Evolutionary conservation across 2,888 invertebrate genomes (phyloP).

Genomic region (Notodonta ziczac): DNA sequence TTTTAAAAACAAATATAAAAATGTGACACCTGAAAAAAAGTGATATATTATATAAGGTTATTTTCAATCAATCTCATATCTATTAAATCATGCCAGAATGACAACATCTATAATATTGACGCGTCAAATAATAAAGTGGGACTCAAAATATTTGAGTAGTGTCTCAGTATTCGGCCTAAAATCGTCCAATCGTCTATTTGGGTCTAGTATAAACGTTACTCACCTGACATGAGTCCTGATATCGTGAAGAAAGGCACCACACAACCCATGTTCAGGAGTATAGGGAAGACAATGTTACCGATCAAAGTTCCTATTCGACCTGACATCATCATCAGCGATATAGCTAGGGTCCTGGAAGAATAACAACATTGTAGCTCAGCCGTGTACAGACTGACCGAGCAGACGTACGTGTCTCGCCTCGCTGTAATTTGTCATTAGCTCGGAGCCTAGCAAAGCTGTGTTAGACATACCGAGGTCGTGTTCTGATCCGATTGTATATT

Average conservation of each 20-base stretch:
- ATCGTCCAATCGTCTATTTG: too few relatives aligned
- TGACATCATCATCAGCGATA: conserved; percentile 58
- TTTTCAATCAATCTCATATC: too few relatives aligned
- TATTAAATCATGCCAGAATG: too few relatives aligned
- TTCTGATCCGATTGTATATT: too few relatives aligned
- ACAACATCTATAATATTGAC: neutral
- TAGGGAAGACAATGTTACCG: conserved; percentile 61
- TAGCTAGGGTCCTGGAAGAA: conserved; percentile 59
- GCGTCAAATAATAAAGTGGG: too few relatives aligned
- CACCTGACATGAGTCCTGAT: conserved; percentile 56
- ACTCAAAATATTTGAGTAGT: too few relatives aligned
- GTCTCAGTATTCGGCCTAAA: too few relatives aligned
- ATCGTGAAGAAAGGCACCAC: conserved; percentile 59
- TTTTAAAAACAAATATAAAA: conserved; percentile 40
- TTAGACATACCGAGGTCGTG: too few relatives aligned
- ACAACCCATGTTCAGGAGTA: conserved; percentile 59
- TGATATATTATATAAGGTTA: conserved; percentile 1
- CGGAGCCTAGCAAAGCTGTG: too few relatives aligned
- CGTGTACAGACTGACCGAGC: neutral
- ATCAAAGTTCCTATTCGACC: conserved; percentile 59
- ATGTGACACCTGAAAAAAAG: conserved; percentile 41
- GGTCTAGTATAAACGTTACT: conserved; percentile 32
- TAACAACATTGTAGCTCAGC: neutral
- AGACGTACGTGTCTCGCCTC: too few relatives aligned
- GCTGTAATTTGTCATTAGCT: too few relatives aligned